Percentiles rank a stretch among this genome's conserved stretches.
Conservation (phyloP, 2,113 vertebrate genomes). For the Psephotus haematonotus region DNA sequence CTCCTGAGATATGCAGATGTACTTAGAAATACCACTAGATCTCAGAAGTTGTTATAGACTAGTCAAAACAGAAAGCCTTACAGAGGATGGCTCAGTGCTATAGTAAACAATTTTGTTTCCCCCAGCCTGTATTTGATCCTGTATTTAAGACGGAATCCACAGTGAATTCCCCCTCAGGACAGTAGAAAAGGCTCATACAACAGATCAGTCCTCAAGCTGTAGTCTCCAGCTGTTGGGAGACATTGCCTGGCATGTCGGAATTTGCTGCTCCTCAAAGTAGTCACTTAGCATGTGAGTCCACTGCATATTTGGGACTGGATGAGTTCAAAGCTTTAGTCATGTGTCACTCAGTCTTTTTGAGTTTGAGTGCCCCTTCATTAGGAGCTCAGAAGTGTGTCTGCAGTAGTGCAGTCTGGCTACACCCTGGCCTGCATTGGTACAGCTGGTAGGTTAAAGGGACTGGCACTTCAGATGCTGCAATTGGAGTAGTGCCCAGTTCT, state of each 20-base stretch:
- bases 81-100: neutral
- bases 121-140: neutral
- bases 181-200: neutral
- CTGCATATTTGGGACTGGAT: neutral
- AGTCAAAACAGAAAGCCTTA: neutral
- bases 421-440: neutral
- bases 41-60: neutral
- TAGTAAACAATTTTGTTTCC: neutral
- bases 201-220: neutral
- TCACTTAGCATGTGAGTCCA: neutral
- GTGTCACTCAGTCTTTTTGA: neutral
- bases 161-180: neutral
- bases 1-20: neutral
- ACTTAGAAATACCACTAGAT: neutral
- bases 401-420: neutral
- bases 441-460: neutral
- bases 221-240: neutral
- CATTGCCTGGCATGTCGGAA: accelerated
- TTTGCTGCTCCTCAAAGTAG: neutral
- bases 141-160: neutral
- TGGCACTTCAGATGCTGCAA: neutral
- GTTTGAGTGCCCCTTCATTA: neutral
- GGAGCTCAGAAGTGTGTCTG: neutral
- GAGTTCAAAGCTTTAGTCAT: neutral
- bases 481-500: neutral